Conservation (phyloP, 2,888 invertebrate genomes). For the Branchellion lobata region DNA sequence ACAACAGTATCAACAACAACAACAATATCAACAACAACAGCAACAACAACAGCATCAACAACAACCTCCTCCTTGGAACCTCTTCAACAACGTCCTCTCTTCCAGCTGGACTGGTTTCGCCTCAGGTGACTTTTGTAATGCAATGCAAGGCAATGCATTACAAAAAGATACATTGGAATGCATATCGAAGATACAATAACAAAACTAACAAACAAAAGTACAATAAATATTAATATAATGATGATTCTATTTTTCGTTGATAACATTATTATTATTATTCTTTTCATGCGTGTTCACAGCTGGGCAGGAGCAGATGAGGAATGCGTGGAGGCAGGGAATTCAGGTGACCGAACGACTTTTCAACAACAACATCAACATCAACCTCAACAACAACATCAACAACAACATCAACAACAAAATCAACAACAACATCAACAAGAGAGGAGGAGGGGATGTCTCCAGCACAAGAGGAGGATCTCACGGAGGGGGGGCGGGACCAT, state of each 20-base stretch:
- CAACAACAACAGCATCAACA: too few relatives aligned
- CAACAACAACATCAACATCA: neutral
- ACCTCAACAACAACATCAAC: too few relatives aligned
- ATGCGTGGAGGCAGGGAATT: neutral
- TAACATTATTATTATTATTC: too few relatives aligned
- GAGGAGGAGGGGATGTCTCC: neutral
- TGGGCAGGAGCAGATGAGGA: neutral
- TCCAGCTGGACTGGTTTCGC: neutral
- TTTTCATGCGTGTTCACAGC: neutral
- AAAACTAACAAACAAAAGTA: neutral
- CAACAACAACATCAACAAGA: too few relatives aligned
- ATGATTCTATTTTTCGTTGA: neutral
- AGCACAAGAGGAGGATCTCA: neutral
- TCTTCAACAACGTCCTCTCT: neutral
- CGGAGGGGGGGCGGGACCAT: neutral
- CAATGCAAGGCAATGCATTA: neutral
- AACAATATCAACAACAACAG: too few relatives aligned
- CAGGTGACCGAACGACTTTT: neutral
- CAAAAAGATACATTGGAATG: too few relatives aligned
- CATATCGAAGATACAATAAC: too few relatives aligned
- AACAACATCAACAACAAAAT: neutral
- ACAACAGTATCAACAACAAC: too few relatives aligned
- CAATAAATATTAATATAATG: neutral
- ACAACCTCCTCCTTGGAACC: neutral
- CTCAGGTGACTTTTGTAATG: neutral